A percentile compares a stretch with the other conserved stretches of the same genome.
Conservation (phyloP, 2,113 vertebrate species). For the Mungos mungo region DNA sequence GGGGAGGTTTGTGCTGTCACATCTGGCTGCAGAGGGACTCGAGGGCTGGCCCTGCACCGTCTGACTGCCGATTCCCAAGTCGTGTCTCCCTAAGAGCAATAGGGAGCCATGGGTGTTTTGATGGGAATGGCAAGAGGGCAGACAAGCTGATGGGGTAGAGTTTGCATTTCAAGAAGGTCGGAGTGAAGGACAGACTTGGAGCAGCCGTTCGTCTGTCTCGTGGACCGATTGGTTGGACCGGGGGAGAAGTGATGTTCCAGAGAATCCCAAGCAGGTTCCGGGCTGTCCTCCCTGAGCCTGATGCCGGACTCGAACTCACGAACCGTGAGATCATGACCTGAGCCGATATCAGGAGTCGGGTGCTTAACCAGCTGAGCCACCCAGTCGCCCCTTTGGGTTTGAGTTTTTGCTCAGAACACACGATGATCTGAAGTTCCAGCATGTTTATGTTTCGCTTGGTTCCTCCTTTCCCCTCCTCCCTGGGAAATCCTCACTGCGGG, state of each 20-base stretch:
- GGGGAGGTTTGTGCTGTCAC: background rate
- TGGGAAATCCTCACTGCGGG: background rate
- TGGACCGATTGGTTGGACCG: background rate
- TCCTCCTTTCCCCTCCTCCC: background rate
- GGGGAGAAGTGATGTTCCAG: background rate
- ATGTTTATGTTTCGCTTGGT: background rate
- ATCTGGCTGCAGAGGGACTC: background rate
- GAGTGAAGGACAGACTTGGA: background rate
- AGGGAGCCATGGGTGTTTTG: background rate
- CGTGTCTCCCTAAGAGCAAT: rapidly evolving
- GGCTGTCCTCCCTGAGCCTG: no score
- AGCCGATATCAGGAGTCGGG: no score
- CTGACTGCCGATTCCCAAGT: background rate
- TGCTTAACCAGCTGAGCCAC: no score
- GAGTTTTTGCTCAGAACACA: background rate
- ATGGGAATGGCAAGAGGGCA: background rate
- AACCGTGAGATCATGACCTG: no score
- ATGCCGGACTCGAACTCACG: no score
- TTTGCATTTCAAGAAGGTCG: background rate
- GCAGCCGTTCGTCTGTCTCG: rapidly evolving
- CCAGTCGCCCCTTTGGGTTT: background rate
- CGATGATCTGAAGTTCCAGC: background rate
- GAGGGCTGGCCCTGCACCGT: rapidly evolving
- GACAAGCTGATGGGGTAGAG: background rate
- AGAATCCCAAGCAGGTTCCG: no score